phyloP scores from a whole-genome alignment of 2,888 invertebrate genomes.

The Chromoteleia sp. region DNA sequence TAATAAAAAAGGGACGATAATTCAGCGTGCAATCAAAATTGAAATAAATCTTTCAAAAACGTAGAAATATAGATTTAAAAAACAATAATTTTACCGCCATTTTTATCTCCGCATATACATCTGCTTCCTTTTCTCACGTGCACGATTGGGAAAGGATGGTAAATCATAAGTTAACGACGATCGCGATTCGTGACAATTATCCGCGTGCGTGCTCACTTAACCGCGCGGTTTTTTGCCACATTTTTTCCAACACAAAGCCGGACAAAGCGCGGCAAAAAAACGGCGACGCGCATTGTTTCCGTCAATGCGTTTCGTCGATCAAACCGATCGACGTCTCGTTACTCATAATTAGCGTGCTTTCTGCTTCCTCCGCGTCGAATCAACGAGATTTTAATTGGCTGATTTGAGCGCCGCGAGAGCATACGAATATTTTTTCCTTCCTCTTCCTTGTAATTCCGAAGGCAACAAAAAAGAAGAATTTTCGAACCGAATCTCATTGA shows the following conservation, averaged over 20 bases:
- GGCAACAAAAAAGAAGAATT: not conserved
- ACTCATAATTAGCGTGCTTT: constrained; percentile 56
- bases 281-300: constrained; percentile 45
- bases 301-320: constrained; percentile 40
- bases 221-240: constrained; percentile 28
- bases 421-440: constrained; percentile 9
- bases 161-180: constrained; percentile 18
- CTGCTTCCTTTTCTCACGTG: constrained; percentile 1
- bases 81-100: no score
- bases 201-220: constrained; percentile 29
- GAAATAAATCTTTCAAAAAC: no score
- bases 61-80: no score
- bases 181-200: constrained; percentile 11
- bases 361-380: constrained; percentile 41
- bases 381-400: constrained; percentile 50
- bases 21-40: no score
- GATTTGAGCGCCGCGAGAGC: constrained; percentile 34
- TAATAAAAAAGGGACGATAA: no score
- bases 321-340: constrained; percentile 60
- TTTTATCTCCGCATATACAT: no score
- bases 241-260: constrained; percentile 29
- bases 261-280: constrained; percentile 25
- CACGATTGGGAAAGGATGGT: not conserved
- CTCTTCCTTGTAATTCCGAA: constrained; percentile 9
- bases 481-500: constrained; percentile 13